Conservation (phyloP, 2,888 invertebrate genomes). For the Dusona sp. region DNA sequence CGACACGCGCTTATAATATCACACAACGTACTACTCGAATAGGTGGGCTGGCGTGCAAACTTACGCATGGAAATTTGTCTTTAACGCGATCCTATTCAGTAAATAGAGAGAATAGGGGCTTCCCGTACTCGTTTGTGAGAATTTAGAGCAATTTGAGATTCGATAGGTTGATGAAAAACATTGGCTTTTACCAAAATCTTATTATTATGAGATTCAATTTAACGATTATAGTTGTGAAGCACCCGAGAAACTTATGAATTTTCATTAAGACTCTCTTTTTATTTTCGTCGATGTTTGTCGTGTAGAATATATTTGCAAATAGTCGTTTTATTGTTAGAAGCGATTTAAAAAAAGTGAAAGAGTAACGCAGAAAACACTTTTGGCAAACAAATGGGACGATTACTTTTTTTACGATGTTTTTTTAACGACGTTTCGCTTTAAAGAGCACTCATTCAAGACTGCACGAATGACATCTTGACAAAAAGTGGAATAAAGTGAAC, state of each 20-base stretch:
- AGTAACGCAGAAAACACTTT: background rate
- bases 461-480: constrained; percentile 19
- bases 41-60: background rate
- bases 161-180: background rate
- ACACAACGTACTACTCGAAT: too few relatives aligned
- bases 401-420: background rate
- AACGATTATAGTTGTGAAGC: background rate
- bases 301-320: background rate
- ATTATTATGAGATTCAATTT: background rate
- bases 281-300: background rate
- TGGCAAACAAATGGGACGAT: background rate
- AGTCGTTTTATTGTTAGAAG: background rate
- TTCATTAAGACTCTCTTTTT: background rate
- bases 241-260: background rate
- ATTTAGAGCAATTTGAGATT: background rate
- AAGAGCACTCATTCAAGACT: constrained; percentile 31
- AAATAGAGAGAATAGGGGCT: background rate
- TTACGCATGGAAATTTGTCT: constrained; percentile 7
- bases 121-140: background rate
- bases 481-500: constrained; percentile 36
- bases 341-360: background rate
- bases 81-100: background rate
- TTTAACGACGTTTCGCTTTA: constrained; percentile 23
- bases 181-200: background rate
- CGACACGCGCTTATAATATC: constrained; percentile 7